Base-by-base conservation (phyloP, 2,113 vertebrate genomes). In the Percopsis transmontana region DNA sequence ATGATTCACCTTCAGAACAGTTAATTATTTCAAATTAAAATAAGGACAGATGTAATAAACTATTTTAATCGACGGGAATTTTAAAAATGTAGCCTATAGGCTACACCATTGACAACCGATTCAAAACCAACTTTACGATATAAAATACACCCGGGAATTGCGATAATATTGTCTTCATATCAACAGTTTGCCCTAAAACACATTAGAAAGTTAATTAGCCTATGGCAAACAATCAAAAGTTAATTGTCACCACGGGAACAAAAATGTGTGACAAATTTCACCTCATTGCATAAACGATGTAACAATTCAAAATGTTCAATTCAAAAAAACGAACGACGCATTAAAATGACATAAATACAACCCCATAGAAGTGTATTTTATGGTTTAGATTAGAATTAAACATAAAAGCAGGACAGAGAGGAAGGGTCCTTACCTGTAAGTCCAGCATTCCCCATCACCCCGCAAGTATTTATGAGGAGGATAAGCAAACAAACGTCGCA, bases 401-500 rank as follows among this genome's bases (percentile, higher is more conserved):
- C n/a, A 66, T 44, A 63, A 62, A 53, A 58, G 58, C 12, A 18
- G 72, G 38, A 75, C 62, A 56, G 39, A 56, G 39, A 42, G 56
- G 58, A 74, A 77, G 55, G 41, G 58, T 69, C 58, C 91, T 95
- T 94, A 95, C 95, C 95, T 95, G 92, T 81, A 65, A 82, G 83
- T 81, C 91, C 94, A 81, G 77, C 90, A 89, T 92, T 88, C 86
- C 90, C 94, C 88, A 91, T 91, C 72, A 92, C 83, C 88, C 89
- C 84, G 88, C 88, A 87, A 79, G 85, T 89, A 86, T 89, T 90
- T 81, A 92, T 84, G 87, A 95, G 87, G 74, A 92, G 85, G 80
- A 94, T 74, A 80, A 94, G 85, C 92, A 94, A 86, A 90, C 90
- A 94, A 65, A 92, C 89, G 88, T 89, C 87, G 91, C 92, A 90